Evolutionary conservation across 2,113 vertebrate genomes (phyloP), one percentile per base, ranked within the genome.

Genomic region (Cinclus cinclus): DNA sequence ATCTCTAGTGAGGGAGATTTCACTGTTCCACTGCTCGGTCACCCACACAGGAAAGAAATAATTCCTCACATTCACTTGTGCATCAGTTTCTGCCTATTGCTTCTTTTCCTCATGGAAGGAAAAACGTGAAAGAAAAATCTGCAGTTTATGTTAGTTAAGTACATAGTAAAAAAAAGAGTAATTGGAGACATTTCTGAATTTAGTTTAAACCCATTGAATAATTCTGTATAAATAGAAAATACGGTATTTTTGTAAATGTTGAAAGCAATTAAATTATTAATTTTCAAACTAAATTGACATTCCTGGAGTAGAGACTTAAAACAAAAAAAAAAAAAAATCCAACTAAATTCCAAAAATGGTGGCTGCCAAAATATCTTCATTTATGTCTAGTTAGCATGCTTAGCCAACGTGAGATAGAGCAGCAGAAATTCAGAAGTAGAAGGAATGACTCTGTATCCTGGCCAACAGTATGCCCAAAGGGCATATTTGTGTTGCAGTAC

Each of bases 401-500:
- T 59, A 81, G 46, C 13, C 60, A 67, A 50, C 1, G 2, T 3
- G 39, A 89, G 64, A 19, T 2, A 31, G 53, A 41, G 9, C 69
- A 56, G 46, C 28, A 73, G 41, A 65, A 84, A 91, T 70, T 35
- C 44, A 90, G 46, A 7, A 46, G 41, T 6, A 35, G 30, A 39
- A 73, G 39, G 60, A 86, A 59, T 59, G 41, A 56, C 44, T 70
- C 18, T 75, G 31, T 63, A 69, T 80, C 75, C 46, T 62, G 71
- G 73, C 64, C 83, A 95, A 22, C 6, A 42, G 20, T 59, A 53
- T 2, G 2, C 84, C 62, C 59, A 77, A 70, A 86, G 50, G 79
- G 50, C 55, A 50, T 55, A 74, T 83, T 81, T 93, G 31, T 70
- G 59, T 87, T 90, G 68, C 59, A 74, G 64, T 67, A 59, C 39